phyloP scores from a whole-genome alignment of 2,888 invertebrate genomes.

The Cybosia mesomella region DNA sequence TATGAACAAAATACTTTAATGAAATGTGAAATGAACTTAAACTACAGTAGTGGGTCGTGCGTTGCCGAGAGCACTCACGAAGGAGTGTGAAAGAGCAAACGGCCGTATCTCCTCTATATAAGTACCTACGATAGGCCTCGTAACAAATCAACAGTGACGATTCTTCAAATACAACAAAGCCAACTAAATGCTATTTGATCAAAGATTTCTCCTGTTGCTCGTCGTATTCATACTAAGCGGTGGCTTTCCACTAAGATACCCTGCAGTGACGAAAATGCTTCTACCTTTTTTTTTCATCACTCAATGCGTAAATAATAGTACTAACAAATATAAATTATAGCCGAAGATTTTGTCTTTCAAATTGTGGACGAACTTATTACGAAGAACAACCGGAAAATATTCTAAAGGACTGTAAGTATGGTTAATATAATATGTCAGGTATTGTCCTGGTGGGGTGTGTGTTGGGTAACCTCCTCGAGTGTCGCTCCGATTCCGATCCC shows the following conservation, averaged over 20 bases:
- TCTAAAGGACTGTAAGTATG: too few relatives aligned
- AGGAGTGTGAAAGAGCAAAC: constrained; percentile 70
- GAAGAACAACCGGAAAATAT: too few relatives aligned
- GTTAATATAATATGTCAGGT: too few relatives aligned
- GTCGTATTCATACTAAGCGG: constrained; percentile 31
- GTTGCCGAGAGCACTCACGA: constrained; percentile 74
- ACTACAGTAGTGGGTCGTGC: constrained; percentile 62
- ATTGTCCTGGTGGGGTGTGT: too few relatives aligned
- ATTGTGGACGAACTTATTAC: too few relatives aligned
- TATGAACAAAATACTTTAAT: constrained; percentile 75
- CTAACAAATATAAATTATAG: not conserved
- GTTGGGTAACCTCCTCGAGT: too few relatives aligned
- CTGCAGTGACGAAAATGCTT: not conserved
- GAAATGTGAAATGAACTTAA: constrained; percentile 72
- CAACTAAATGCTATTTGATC: constrained; percentile 77
- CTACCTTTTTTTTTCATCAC: not conserved
- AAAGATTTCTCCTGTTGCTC: constrained; percentile 67
- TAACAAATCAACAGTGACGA: constrained; percentile 69
- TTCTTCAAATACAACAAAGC: constrained; percentile 80
- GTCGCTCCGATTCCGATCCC: too few relatives aligned
- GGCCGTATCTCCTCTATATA: constrained; percentile 68
- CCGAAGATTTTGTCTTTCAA: too few relatives aligned
- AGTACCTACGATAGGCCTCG: constrained; percentile 62
- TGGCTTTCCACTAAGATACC: constrained; percentile 39
- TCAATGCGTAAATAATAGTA: not conserved